Base-by-base conservation (phyloP, 2,797 vertebrate genomes). In the Mus spretus region DNA sequence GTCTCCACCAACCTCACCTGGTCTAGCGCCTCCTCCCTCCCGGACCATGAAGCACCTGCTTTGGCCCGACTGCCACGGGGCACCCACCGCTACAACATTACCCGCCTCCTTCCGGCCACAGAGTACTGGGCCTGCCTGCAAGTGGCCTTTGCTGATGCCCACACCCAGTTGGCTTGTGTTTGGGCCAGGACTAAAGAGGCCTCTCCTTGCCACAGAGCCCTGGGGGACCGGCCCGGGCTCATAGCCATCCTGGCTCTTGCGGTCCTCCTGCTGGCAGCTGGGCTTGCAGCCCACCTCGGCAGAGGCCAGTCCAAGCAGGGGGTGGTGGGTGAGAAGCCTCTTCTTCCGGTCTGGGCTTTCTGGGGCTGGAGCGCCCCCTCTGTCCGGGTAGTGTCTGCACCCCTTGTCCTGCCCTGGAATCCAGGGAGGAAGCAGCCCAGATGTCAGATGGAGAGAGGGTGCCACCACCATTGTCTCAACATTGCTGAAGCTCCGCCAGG, bases 81-180 rank as follows among this genome's bases (percentile, higher is more conserved):
- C 19, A 99, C 99, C 0, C 99, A 99, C 85, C 99, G 97, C 44
- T 99, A 99, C 98, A 99, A 99, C 97, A 97, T 99, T 90, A 99
- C 99, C 67, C 99, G 99, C 96, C 99, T 99, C 90, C 99, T 98
- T 72, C 99, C 99, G 55, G 98, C 98, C 98, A 99, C 99, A 0
- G 98, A 99, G 97, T 99, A 99, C 98, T 98, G 98, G 97, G 99
- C 99, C 92, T 99, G 99, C 78, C 99, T 99, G 90, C 99, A 99
- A 72, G 98, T 99, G 93, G 96, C 98, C 93, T 97, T 98, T n/a
- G 93, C 95, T 61, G 98, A 98, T 7, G 98, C 98, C 94, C 98
- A 98, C 94, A 98, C 98, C 89, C 98, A 99, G 97, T 98, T 98
- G 70, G 97, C 98, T 34, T 99, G 99, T 6, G 98, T 99, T 40